These are phyloP conservation scores for Tromatobia lineatoria DNA, from an alignment of 2,888 invertebrate species.

Conservation along the genomic window DNA sequence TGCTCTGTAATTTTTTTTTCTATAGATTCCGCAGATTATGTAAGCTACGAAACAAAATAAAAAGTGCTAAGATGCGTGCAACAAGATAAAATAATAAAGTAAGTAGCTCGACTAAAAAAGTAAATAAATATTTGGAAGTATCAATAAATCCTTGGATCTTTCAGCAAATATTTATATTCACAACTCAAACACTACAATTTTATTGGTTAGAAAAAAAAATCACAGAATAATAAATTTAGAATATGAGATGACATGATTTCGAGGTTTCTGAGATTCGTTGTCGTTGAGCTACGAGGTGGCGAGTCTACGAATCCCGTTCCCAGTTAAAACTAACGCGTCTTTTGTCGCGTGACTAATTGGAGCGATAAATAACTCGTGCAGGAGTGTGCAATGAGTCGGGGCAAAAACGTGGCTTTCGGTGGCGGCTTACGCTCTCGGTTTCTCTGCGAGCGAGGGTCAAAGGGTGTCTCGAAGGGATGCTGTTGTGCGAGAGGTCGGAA, in stretches of 20 bases:
- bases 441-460: slow-evolving; percentile 56
- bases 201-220: too few species aligned
- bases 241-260: slow-evolving; percentile 2
- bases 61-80: too few species aligned
- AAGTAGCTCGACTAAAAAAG: too few species aligned
- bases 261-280: slow-evolving; percentile 68
- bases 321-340: slow-evolving; percentile 76
- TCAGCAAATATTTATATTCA: too few species aligned
- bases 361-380: slow-evolving; percentile 77
- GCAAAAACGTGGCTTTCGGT: slow-evolving; percentile 72
- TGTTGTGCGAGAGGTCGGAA: slow-evolving; percentile 6
- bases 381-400: slow-evolving; percentile 11
- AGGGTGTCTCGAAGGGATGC: slow-evolving; percentile 47
- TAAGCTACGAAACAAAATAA: too few species aligned
- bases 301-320: slow-evolving; percentile 68
- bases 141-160: too few species aligned
- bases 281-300: slow-evolving; percentile 72
- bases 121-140: too few species aligned
- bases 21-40: too few species aligned
- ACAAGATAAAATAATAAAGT: too few species aligned
- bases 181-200: too few species aligned
- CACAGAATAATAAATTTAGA: not conserved
- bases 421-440: slow-evolving; percentile 55
- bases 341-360: slow-evolving; percentile 81
- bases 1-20: too few species aligned